Evolutionary conservation across 2,888 invertebrate genomes (phyloP).

Genomic region (Phoronis australis): DNA sequence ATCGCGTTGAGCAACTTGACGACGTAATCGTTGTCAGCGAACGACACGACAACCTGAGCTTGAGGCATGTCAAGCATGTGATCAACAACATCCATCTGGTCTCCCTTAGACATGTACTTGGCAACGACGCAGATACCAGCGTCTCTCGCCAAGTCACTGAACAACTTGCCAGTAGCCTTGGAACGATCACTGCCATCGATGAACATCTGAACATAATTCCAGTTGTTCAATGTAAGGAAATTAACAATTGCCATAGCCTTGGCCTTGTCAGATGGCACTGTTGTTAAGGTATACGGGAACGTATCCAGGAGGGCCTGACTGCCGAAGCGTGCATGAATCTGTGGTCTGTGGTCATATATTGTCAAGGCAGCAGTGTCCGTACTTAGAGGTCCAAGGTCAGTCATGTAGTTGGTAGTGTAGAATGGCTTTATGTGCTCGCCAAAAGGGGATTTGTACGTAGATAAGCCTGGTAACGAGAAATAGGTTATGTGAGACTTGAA

Average conservation of each 20-base stretch:
- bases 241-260: constrained; percentile 39
- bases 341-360: too few species aligned
- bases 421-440: too few species aligned
- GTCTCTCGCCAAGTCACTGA: constrained; percentile 23
- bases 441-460: too few species aligned
- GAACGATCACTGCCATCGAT: constrained; percentile 20
- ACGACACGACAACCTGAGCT: constrained; percentile 29
- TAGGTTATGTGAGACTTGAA: too few species aligned
- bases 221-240: constrained; percentile 45
- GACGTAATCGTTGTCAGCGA: constrained; percentile 15
- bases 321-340: too few species aligned
- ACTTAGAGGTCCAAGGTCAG: too few species aligned
- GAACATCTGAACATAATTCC: constrained; percentile 50
- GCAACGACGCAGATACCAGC: constrained; percentile 41
- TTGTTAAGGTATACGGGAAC: constrained; percentile 28
- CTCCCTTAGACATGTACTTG: constrained; percentile 14
- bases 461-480: too few species aligned
- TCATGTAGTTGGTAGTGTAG: too few species aligned
- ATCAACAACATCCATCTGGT: constrained; percentile 6
- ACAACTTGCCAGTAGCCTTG: constrained; percentile 15
- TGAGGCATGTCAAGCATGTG: constrained; percentile 7
- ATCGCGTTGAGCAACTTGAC: constrained; percentile 19
- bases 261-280: constrained; percentile 21
- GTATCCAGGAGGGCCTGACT: too few species aligned
- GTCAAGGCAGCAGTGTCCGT: too few species aligned